A percentile compares a stretch with the other conserved stretches of the same genome.
These are phyloP conservation scores for Heteronetta atricapilla DNA, from an alignment of 2,113 vertebrate species.

Conservation along the genomic window DNA sequence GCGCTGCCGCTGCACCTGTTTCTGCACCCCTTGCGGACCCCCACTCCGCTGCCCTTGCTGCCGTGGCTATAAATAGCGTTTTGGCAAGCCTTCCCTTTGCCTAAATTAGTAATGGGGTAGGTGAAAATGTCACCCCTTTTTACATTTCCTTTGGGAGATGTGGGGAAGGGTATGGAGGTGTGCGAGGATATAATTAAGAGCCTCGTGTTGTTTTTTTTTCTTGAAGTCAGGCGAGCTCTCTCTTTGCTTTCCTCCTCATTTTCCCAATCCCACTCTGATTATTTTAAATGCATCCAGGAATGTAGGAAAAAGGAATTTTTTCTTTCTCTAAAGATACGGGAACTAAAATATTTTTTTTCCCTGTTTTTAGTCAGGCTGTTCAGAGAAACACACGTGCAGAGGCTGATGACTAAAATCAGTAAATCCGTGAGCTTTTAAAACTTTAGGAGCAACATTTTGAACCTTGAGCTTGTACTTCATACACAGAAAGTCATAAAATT, in stretches of 20 bases:
- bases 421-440: neutral
- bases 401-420: neutral
- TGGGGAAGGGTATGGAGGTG: neutral
- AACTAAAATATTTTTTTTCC: neutral
- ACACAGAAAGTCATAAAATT: neutral
- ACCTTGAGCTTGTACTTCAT: neutral
- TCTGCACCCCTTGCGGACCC: neutral
- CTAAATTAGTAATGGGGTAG: conserved; percentile 76
- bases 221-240: neutral
- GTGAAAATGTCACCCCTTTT: conserved; percentile 55
- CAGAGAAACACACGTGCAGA: neutral
- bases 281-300: neutral
- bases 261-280: neutral
- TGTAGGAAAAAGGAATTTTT: fast-evolving
- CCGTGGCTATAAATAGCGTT: conserved; percentile 54
- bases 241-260: neutral
- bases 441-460: neutral
- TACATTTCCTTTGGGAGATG: neutral
- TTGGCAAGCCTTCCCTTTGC: conserved; percentile 56
- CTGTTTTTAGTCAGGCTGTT: neutral
- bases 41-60: neutral
- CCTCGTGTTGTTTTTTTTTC: neutral
- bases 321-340: neutral
- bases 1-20: conserved; percentile 65
- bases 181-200: fast-evolving